A percentile compares a stretch with the other conserved stretches of the same genome.
Conservation (phyloP, 2,797 vertebrate genomes). For the Eospalax fontanierii region DNA sequence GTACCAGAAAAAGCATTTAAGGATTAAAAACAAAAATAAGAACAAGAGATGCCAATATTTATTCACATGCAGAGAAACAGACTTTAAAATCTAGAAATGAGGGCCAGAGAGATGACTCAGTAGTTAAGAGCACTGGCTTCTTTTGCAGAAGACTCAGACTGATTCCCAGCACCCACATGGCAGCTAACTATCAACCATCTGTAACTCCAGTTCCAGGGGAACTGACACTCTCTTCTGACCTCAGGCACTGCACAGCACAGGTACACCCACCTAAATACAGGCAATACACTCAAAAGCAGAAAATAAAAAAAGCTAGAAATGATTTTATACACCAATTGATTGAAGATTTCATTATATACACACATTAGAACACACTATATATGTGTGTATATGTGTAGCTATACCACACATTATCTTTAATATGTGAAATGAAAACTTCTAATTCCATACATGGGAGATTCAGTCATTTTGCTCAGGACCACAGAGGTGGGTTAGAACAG, state of each 20-base stretch:
- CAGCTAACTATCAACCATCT: too few relatives aligned
- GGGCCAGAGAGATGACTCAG: too few relatives aligned
- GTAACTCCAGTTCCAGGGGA: too few relatives aligned
- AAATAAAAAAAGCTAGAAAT: slow-evolving; percentile 23
- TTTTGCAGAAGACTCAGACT: too few relatives aligned
- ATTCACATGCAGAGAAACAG: slow-evolving; percentile 7
- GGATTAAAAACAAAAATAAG: slow-evolving; percentile 37
- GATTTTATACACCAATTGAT: background rate
- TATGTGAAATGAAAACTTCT: slow-evolving; percentile 10
- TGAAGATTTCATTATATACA: background rate
- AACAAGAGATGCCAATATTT: background rate
- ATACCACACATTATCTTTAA: background rate
- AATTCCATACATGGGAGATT: background rate
- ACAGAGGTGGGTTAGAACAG: background rate
- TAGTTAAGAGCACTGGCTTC: too few relatives aligned
- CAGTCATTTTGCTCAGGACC: background rate
- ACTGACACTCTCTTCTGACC: too few relatives aligned
- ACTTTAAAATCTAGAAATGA: background rate
- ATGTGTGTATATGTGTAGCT: background rate
- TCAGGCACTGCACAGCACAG: too few relatives aligned
- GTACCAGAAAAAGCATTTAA: slow-evolving; percentile 64
- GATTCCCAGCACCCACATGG: too few relatives aligned
- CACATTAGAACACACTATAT: background rate
- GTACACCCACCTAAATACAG: too few relatives aligned
- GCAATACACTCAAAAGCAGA: too few relatives aligned